A percentile compares a stretch with the other conserved stretches of the same genome.
These are phyloP conservation scores for Paraplagusia blochii DNA, from an alignment of 2,113 vertebrate species.

Conservation along the genomic window DNA sequence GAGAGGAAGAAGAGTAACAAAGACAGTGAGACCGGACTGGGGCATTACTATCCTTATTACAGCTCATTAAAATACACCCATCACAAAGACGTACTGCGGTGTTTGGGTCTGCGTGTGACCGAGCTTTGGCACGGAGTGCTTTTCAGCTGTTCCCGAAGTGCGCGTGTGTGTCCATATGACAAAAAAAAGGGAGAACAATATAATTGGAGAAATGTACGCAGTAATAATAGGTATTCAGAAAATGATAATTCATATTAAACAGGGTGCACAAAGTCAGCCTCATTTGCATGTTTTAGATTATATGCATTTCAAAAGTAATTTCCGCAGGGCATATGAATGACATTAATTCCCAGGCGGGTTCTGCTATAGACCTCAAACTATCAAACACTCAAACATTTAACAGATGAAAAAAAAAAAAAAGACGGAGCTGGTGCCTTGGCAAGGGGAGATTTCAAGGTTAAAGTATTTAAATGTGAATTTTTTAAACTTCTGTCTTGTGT, in stretches of 20 bases:
- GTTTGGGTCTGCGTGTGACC: constrained; percentile 32
- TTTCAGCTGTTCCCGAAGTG: constrained; percentile 45
- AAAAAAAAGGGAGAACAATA: constrained; percentile 93
- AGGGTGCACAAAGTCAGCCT: constrained; percentile 96
- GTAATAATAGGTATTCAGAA: constrained; percentile 99
- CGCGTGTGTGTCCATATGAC: constrained; percentile 69
- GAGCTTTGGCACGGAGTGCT: constrained; percentile 13
- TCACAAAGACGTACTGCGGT: constrained; percentile 62
- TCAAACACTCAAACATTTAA: constrained; percentile 86
- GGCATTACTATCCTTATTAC: constrained; percentile 80
- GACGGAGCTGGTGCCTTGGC: constrained; percentile 71
- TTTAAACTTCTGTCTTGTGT: constrained; percentile 77
- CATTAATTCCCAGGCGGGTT: constrained; percentile 91
- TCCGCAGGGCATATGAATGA: constrained; percentile 96
- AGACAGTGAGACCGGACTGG: constrained; percentile 58
- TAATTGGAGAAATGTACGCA: constrained; percentile 96
- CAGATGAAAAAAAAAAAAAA: constrained; percentile 72
- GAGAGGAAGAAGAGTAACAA: constrained; percentile 36
- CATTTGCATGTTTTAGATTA: constrained; percentile 99
- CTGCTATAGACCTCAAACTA: constrained; percentile 81
- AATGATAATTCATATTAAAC: constrained; percentile 99
- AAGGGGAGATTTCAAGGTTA: constrained; percentile 84
- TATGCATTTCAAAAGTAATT: constrained; percentile 99
- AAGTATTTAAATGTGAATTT: constrained; percentile 78
- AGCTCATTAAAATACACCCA: constrained; percentile 79